Evolutionary conservation across 2,797 vertebrate genomes (phyloP).

Genomic region (Gastrophryne carolinensis): DNA sequence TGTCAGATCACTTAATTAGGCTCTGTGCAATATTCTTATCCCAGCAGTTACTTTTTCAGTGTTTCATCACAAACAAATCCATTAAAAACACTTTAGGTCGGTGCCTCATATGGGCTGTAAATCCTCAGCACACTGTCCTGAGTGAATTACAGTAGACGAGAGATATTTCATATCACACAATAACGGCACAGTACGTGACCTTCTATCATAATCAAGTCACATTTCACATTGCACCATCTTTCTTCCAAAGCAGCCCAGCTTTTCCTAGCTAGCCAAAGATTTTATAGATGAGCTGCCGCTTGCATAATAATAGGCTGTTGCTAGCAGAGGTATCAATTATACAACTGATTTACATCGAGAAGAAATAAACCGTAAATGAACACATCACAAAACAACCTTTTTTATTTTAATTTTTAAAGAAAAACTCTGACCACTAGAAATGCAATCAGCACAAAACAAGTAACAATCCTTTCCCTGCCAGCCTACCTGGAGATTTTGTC

Average conservation of each 20-base stretch:
- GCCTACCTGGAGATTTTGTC: too few species aligned
- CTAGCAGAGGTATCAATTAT: conserved; percentile 40
- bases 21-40: conserved; percentile 51
- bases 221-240: conserved; percentile 42
- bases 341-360: conserved; percentile 41
- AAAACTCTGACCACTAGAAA: too few species aligned
- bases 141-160: conserved; percentile 51
- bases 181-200: conserved; percentile 45
- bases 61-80: conserved; percentile 54
- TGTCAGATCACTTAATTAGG: conserved; percentile 54
- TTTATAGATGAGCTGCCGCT: conserved; percentile 10
- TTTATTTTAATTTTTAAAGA: too few species aligned
- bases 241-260: conserved; percentile 26
- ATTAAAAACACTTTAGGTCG: conserved; percentile 53
- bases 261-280: conserved; percentile 6
- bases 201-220: conserved; percentile 49
- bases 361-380: too few species aligned
- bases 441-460: too few species aligned
- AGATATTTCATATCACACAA: conserved; percentile 49
- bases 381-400: not conserved
- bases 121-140: conserved; percentile 48
- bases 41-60: conserved; percentile 52
- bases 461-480: too few species aligned
- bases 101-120: conserved; percentile 44
- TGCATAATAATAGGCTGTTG: conserved; percentile 42